Conservation (phyloP, 1,140 invertebrate species). For the Physella acuta region DNA sequence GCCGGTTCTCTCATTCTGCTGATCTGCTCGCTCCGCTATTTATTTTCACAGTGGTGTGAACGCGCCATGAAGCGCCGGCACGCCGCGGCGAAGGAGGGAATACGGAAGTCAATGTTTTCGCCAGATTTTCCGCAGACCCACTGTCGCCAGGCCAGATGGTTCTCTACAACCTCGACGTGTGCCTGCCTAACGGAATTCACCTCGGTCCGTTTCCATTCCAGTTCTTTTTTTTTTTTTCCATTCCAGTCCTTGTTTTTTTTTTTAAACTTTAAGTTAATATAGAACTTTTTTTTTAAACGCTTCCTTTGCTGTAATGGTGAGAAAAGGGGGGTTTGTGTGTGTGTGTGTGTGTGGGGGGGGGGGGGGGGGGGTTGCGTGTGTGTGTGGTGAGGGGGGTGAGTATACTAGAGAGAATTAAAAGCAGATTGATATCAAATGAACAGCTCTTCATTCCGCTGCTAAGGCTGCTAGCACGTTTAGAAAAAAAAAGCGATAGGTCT, state of each 20-base stretch:
- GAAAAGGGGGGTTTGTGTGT: not conserved
- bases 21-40: not conserved
- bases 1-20: no score
- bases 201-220: conserved; percentile 1
- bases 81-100: not conserved
- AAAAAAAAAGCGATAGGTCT: no score
- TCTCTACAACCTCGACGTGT: conserved; percentile 7
- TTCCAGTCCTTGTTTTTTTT: no score
- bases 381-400: not conserved
- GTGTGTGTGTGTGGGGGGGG: not conserved
- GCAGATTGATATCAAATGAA: not conserved
- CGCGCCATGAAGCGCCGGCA: not conserved
- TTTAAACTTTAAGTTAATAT: no score
- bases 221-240: no score
- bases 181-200: conserved; percentile 4
- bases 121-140: conserved; percentile 9
- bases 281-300: no score
- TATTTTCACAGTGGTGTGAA: not conserved
- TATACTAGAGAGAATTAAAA: not conserved
- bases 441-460: no score
- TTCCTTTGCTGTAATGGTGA: no score
- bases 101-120: conserved; percentile 6
- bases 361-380: not conserved
- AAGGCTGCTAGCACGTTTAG: no score
- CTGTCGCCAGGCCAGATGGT: conserved; percentile 18